Evolutionary conservation across 2,113 vertebrate species (phyloP).

Genomic region (Mus musculus): GRCm39 chr2:141413501-141414000

Average conservation of each 20-base stretch:
- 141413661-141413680: conserved; percentile 74
- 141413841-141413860: conserved; percentile 45
- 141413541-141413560: conserved; percentile 75
- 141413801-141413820: conserved; percentile 53
- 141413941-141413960: background rate
- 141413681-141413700: conserved; percentile 73
- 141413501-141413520: conserved; percentile 75
- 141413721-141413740: conserved; percentile 73
- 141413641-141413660: conserved; percentile 46
- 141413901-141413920: conserved; percentile 46
- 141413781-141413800: conserved; percentile 45
- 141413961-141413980: background rate
- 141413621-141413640: background rate
- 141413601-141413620: background rate
- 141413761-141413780: background rate
- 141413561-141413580: conserved; percentile 70
- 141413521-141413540: conserved; percentile 78
- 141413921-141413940: background rate
- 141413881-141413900: background rate
- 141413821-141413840: background rate
- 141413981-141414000: conserved; percentile 5
- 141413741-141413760: conserved; percentile 37
- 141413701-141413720: conserved; percentile 66
- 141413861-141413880: conserved; percentile 16
- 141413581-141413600: conserved; percentile 1